A percentile compares a stretch with the other conserved stretches of the same genome.
Conservation (phyloP, 2,113 vertebrate species). For the Eupsittula cactorum region DNA sequence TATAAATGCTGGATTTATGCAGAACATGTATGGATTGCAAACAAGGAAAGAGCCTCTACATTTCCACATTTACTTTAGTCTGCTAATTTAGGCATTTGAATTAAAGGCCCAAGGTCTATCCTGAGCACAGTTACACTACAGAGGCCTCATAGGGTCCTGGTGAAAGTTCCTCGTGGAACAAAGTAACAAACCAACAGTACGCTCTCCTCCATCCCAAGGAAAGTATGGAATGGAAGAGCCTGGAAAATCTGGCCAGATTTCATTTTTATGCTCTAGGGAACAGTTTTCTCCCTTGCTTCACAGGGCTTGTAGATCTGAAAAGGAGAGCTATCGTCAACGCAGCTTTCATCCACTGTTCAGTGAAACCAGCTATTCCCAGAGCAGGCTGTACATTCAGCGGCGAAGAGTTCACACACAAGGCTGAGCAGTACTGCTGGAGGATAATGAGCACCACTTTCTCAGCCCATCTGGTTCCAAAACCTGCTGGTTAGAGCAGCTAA, state of each 20-base stretch:
- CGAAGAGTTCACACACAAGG: background rate
- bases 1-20: background rate
- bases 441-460: background rate
- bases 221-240: background rate
- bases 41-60: background rate
- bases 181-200: background rate
- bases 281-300: background rate
- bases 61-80: background rate
- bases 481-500: background rate
- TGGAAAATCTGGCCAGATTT: background rate
- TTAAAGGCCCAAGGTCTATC: background rate
- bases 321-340: background rate
- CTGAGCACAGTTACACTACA: background rate
- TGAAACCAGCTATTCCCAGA: background rate
- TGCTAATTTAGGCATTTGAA: background rate
- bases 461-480: background rate
- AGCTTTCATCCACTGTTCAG: background rate
- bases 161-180: background rate
- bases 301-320: background rate
- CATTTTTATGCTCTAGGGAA: background rate
- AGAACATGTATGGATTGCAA: background rate
- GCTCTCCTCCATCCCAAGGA: background rate
- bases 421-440: background rate
- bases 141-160: background rate
- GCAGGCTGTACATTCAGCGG: accelerated